Evolutionary conservation across 1,140 invertebrate genomes (phyloP).

Genomic region (Leucophenga varia): DNA sequence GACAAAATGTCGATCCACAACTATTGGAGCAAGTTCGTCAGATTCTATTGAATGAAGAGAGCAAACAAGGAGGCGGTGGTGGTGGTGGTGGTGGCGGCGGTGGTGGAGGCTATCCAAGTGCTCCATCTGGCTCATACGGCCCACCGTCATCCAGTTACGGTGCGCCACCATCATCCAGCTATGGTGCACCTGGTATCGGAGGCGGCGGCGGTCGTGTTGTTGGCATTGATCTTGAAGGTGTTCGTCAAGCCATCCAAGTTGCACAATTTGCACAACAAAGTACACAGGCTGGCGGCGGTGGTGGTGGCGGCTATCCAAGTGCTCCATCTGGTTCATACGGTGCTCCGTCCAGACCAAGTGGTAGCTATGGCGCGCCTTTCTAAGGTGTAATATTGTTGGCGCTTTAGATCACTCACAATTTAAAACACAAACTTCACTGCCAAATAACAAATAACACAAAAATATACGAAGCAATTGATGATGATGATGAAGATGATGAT

Average conservation of each 20-base stretch:
- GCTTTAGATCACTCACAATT: slow-evolving; percentile 11
- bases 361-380: slow-evolving; percentile 56
- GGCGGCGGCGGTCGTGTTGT: slow-evolving; percentile 62
- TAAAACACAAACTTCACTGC: slow-evolving; percentile 32
- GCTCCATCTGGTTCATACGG: slow-evolving; percentile 56
- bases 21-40: slow-evolving; percentile 78
- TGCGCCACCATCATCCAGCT: slow-evolving; percentile 58
- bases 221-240: slow-evolving; percentile 65
- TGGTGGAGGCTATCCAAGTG: slow-evolving; percentile 54
- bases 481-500: too few relatives aligned
- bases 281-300: slow-evolving; percentile 49
- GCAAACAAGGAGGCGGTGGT: slow-evolving; percentile 58
- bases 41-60: slow-evolving; percentile 78
- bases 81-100: slow-evolving; percentile 55
- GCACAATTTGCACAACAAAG: slow-evolving; percentile 65
- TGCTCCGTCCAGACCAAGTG: slow-evolving; percentile 48
- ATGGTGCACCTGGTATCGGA: slow-evolving; percentile 62
- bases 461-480: too few relatives aligned
- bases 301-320: slow-evolving; percentile 47
- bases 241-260: slow-evolving; percentile 67
- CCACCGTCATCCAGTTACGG: slow-evolving; percentile 62
- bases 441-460: too few relatives aligned
- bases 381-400: too few relatives aligned
- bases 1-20: slow-evolving; percentile 73
- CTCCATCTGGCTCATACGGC: slow-evolving; percentile 57